These are phyloP conservation scores for Schizopygopsis malacanthus DNA, from an alignment of 2,797 vertebrate genomes.

Conservation along the genomic window DNA sequence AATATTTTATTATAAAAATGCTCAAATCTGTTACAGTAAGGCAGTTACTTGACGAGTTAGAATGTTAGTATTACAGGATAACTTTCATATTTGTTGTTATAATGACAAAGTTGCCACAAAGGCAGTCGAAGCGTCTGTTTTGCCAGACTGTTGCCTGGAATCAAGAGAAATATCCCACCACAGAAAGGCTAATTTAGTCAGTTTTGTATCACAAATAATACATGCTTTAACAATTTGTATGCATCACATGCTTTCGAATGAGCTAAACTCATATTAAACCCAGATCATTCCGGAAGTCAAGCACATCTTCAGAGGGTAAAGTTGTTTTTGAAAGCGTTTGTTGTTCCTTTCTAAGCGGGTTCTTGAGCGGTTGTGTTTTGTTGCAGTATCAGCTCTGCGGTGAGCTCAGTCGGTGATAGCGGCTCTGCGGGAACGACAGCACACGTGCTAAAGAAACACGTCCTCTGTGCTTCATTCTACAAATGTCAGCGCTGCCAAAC, in stretches of 20 bases:
- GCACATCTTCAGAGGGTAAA: slow-evolving; percentile 23
- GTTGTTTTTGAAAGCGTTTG: not conserved
- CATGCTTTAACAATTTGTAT: slow-evolving; percentile 4
- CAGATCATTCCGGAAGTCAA: slow-evolving; percentile 1
- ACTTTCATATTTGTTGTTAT: not conserved
- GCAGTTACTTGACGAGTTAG: too few species aligned
- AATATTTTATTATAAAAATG: not conserved
- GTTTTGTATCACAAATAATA: not conserved
- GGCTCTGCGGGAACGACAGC: slow-evolving; percentile 76
- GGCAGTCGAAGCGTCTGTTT: not conserved
- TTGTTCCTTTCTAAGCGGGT: not conserved
- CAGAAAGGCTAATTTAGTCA: too few species aligned
- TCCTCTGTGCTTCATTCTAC: slow-evolving; percentile 56
- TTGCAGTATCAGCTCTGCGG: slow-evolving; percentile 13
- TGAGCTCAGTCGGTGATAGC: slow-evolving; percentile 69
- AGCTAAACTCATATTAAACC: slow-evolving; percentile 25
- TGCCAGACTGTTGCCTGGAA: not conserved
- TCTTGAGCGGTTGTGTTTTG: slow-evolving; percentile 31
- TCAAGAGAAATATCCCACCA: not conserved
- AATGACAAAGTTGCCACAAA: not conserved
- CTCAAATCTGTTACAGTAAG: not conserved
- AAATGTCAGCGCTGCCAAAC: slow-evolving; percentile 54
- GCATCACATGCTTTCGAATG: slow-evolving; percentile 15
- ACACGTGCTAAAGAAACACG: slow-evolving; percentile 45
- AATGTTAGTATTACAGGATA: too few species aligned